Conservation (phyloP, 2,888 invertebrate genomes). For the Tortrix viridana region DNA sequence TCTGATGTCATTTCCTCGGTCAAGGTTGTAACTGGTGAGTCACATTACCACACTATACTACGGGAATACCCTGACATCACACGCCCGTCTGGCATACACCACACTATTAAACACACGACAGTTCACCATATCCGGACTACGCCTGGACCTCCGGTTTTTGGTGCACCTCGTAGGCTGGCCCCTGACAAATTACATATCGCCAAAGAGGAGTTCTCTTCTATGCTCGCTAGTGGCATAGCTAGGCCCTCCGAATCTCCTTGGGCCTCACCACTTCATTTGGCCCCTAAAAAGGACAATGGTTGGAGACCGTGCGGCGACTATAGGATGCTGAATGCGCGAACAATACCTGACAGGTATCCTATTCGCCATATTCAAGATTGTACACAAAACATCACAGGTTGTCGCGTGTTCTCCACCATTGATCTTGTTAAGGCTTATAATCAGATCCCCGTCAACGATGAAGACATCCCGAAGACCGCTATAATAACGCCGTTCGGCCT, state of each 20-base stretch:
- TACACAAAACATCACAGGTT: too few species aligned
- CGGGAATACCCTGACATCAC: not conserved
- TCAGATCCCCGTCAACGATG: too few species aligned
- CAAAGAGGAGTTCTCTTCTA: conserved; percentile 41
- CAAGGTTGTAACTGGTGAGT: conserved; percentile 1
- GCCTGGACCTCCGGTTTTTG: not conserved
- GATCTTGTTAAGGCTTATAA: too few species aligned
- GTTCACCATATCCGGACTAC: not conserved
- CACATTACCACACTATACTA: conserved; percentile 3
- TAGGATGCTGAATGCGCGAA: conserved; percentile 47
- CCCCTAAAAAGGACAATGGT: conserved; percentile 44
- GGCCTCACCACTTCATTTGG: conserved; percentile 47
- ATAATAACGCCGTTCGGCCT: too few species aligned
- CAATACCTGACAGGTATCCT: conserved; percentile 47
- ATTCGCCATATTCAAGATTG: too few species aligned
- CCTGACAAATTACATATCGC: conserved; percentile 8
- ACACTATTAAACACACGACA: not conserved
- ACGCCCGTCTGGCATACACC: conserved; percentile 1
- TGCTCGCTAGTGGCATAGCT: conserved; percentile 35
- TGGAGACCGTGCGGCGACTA: conserved; percentile 52
- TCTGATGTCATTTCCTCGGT: conserved; percentile 9
- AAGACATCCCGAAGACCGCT: too few species aligned
- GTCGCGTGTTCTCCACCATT: too few species aligned
- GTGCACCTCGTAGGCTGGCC: not conserved
- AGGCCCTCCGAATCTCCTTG: too few species aligned